These are phyloP conservation scores for Ochropacha duplaris DNA, from an alignment of 2,888 invertebrate species.

Conservation along the genomic window DNA sequence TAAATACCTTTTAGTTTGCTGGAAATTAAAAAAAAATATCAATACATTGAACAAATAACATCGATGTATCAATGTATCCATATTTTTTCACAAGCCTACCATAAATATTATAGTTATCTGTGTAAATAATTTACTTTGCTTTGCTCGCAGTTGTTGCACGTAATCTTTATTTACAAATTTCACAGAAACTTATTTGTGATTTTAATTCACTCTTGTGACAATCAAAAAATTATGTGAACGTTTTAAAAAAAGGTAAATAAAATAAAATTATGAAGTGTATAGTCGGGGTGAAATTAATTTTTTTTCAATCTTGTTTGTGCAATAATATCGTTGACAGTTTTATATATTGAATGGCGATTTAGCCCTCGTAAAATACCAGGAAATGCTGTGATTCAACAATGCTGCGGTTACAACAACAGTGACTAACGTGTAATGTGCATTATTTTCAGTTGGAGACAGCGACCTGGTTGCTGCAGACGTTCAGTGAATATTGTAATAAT, in stretches of 20 bases:
- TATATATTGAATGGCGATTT: conserved; percentile 76
- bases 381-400: conserved; percentile 81
- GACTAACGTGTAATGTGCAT: conserved; percentile 59
- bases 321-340: conserved; percentile 68
- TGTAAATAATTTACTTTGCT: conserved; percentile 49
- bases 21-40: no score
- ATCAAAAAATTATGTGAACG: conserved; percentile 59
- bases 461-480: conserved; percentile 56
- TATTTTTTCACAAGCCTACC: no score
- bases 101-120: no score
- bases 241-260: conserved; percentile 50
- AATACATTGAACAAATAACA: no score
- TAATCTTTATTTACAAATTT: conserved; percentile 77
- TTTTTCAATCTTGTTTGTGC: conserved; percentile 65
- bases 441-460: conserved; percentile 67
- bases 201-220: conserved; percentile 36
- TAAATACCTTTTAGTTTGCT: no score
- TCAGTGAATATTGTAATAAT: conserved; percentile 68
- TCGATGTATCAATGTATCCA: no score
- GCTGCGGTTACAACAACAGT: conserved; percentile 61
- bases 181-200: conserved; percentile 49
- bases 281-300: no score
- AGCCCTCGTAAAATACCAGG: conserved; percentile 78
- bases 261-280: conserved; percentile 29
- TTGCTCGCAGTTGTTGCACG: conserved; percentile 59